Conservation (phyloP, 2,797 vertebrate species). For the Uromys caudimaculatus region DNA sequence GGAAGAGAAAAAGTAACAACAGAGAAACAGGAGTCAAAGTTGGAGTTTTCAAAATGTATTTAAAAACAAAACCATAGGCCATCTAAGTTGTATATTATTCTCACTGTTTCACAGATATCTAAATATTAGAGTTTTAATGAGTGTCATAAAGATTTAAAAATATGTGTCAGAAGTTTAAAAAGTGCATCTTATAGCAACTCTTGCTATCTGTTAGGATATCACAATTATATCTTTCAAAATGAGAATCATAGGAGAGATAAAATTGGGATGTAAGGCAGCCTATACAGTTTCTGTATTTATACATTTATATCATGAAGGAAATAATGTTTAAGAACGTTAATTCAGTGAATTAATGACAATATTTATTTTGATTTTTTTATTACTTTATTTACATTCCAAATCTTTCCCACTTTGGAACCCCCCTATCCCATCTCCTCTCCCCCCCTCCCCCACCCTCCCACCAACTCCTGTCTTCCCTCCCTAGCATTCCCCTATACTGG, state of each 20-base stretch:
- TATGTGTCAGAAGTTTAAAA: neutral
- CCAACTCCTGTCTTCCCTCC: too few species aligned
- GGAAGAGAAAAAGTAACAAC: neutral
- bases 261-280: neutral
- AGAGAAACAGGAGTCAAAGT: neutral
- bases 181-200: neutral
- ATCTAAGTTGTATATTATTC: conserved; percentile 19
- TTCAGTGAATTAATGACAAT: neutral
- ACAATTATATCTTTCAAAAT: conserved; percentile 29
- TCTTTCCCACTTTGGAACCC: too few species aligned
- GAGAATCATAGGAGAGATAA: neutral
- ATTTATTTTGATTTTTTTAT: neutral
- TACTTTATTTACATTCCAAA: too few species aligned
- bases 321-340: neutral
- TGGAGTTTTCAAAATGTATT: neutral
- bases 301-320: neutral
- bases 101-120: neutral
- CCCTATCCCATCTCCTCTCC: too few species aligned
- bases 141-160: neutral
- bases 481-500: too few species aligned
- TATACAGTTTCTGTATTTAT: neutral
- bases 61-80: neutral
- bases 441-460: too few species aligned
- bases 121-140: conserved; percentile 17
- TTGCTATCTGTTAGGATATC: neutral